Evolutionary conservation across 2,113 vertebrate species (phyloP).

Genomic region (Podarcis cretensis): DNA sequence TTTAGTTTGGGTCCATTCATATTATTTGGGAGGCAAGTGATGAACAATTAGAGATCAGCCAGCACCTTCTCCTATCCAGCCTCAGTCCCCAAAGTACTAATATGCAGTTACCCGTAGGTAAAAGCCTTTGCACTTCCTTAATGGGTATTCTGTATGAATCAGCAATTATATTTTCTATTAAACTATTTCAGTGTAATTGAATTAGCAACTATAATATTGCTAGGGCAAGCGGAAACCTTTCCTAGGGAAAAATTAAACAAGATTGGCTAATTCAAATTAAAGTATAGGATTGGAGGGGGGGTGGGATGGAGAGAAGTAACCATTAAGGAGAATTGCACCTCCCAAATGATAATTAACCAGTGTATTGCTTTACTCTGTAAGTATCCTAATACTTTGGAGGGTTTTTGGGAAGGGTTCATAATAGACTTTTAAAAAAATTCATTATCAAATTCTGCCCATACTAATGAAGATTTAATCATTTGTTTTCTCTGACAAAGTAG

Average conservation of each 20-base stretch:
- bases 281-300: constrained; percentile 77
- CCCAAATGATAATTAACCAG: constrained; percentile 80
- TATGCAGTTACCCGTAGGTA: constrained; percentile 77
- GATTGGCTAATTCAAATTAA: constrained; percentile 84
- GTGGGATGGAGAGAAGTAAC: constrained; percentile 62
- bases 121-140: constrained; percentile 79
- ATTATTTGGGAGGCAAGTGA: constrained; percentile 84
- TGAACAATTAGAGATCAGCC: constrained; percentile 82
- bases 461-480: constrained; percentile 83
- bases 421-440: constrained; percentile 74
- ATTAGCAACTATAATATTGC: constrained; percentile 86
- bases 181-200: constrained; percentile 86
- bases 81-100: constrained; percentile 81
- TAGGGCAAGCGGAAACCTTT: constrained; percentile 83
- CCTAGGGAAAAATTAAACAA: constrained; percentile 83
- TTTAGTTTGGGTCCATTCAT: constrained; percentile 83
- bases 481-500: constrained; percentile 81
- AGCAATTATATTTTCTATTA: constrained; percentile 90
- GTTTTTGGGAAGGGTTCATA: constrained; percentile 70
- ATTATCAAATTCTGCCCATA: constrained; percentile 80
- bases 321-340: constrained; percentile 78
- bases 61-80: constrained; percentile 72
- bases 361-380: constrained; percentile 79
- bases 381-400: constrained; percentile 78
- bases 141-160: constrained; percentile 86